Evolutionary conservation across 2,113 vertebrate genomes (phyloP).

Genomic region (Arothron firmamentum): DNA sequence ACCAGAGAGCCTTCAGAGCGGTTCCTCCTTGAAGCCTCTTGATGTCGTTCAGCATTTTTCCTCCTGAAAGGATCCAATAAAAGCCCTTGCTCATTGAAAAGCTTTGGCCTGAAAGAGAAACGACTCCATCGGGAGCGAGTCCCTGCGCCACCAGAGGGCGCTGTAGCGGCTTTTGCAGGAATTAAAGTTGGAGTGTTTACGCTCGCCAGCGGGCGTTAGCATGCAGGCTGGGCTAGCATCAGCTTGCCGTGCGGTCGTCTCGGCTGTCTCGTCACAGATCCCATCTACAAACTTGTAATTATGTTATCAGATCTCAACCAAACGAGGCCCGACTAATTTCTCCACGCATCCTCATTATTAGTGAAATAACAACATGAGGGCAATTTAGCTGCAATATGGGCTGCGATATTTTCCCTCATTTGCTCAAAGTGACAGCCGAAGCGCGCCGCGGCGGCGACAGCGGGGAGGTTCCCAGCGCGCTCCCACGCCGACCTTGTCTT

Average conservation of each 20-base stretch:
- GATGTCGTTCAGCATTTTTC: too few species aligned
- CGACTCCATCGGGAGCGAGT: background rate
- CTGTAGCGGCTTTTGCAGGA: too few species aligned
- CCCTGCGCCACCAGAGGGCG: background rate
- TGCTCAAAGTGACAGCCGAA: conserved; percentile 38
- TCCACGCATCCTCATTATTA: conserved; percentile 46
- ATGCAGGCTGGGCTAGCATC: too few species aligned
- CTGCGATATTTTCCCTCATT: conserved; percentile 22
- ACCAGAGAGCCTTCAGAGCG: too few species aligned
- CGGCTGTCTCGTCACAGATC: conserved; percentile 31
- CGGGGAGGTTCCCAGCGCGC: conserved; percentile 12
- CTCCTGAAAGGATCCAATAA: too few species aligned
- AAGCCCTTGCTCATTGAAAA: background rate
- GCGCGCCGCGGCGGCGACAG: conserved; percentile 8
- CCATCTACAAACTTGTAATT: conserved; percentile 54
- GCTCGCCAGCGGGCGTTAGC: too few species aligned
- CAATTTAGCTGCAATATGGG: conserved; percentile 18
- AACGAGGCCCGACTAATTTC: conserved; percentile 54
- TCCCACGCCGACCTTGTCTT: conserved; percentile 49
- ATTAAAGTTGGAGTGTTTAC: too few species aligned
- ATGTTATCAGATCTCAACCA: conserved; percentile 58
- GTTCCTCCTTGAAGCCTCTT: too few species aligned
- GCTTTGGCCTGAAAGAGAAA: too few species aligned
- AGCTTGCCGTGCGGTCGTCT: too few species aligned
- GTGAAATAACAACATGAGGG: conserved; percentile 39